Evolutionary conservation across 2,797 vertebrate species (phyloP), one percentile per base, ranked within the genome.

Genomic region (Siniperca scherzeri): DNA sequence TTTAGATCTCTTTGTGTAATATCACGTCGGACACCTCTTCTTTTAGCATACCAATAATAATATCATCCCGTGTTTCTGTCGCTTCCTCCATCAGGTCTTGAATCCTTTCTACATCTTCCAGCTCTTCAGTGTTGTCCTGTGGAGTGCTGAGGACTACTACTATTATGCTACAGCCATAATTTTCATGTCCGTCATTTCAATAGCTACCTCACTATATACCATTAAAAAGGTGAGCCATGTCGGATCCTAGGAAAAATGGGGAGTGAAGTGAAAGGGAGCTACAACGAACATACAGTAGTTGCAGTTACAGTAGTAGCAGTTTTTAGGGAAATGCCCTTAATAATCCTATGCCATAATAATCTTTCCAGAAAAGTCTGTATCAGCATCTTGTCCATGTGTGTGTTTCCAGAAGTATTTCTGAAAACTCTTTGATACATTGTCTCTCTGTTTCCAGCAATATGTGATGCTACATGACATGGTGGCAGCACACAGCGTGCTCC

Each of bases 31-130:
- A 19, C 33, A 19, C 6, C 3, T 61, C 21, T 25, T 76, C 19
- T 74, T 33, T 68, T 14, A 25, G 7, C 3, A 30, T 3, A n/a
- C 16, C 13, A 33, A 5, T 46, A 9, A 22, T 3, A 22, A 4
- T 14, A 25, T 12, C 30, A 36, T n/a, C 17, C 10, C 44, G 1
- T 19, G 9, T 71, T 19, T 61, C 13, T 70, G 33, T 81, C 36
- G 76, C 13, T 55, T 77, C 25, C 42, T 66, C 36, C n/a, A 50
- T 75, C 83, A 99, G 98, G 98, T 99, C 85, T 96, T 99, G 93
- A 99, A 99, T 89, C 98, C 98, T 77, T 99, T 99, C 95, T 99
- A 99, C 97, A 95, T 99, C 95, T 99, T 99, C 95, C 98, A 99
- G 94, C 96, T 99, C 84, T 99, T 99, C 96, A 99, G 98, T 94